These are phyloP conservation scores for Cygnus atratus DNA, from an alignment of 2,113 vertebrate genomes.

Conservation along the genomic window DNA sequence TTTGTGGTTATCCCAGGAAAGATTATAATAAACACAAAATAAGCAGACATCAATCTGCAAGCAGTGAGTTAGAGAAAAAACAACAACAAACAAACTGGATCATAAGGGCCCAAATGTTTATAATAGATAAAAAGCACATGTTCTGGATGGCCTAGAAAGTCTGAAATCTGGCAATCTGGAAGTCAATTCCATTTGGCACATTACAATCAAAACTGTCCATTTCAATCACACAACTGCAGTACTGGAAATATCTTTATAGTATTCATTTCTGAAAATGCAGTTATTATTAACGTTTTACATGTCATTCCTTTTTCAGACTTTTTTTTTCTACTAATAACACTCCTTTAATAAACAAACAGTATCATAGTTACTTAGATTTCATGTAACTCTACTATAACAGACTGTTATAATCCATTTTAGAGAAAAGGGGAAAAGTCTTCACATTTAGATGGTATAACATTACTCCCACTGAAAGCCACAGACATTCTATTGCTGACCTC, in stretches of 20 bases:
- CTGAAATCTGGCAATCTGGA: background rate
- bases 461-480: slow-evolving; percentile 51
- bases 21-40: background rate
- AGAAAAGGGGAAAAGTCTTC: background rate
- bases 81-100: too few relatives aligned
- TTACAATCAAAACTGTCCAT: background rate
- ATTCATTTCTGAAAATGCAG: background rate
- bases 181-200: background rate
- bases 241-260: background rate
- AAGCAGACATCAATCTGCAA: background rate
- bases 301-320: background rate
- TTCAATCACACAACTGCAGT: background rate
- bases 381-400: background rate
- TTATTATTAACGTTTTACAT: background rate
- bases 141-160: background rate
- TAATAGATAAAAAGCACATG: background rate
- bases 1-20: background rate
- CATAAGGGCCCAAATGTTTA: background rate
- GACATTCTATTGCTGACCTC: slow-evolving; percentile 38
- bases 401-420: background rate
- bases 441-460: background rate
- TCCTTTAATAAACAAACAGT: background rate
- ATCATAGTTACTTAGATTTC: background rate
- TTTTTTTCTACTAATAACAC: too few relatives aligned
- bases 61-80: background rate